A percentile compares a stretch with the other conserved stretches of the same genome.
Evolutionary conservation across 1,140 invertebrate species (phyloP).

Genomic region (Thaumetopoea pityocampa): DNA sequence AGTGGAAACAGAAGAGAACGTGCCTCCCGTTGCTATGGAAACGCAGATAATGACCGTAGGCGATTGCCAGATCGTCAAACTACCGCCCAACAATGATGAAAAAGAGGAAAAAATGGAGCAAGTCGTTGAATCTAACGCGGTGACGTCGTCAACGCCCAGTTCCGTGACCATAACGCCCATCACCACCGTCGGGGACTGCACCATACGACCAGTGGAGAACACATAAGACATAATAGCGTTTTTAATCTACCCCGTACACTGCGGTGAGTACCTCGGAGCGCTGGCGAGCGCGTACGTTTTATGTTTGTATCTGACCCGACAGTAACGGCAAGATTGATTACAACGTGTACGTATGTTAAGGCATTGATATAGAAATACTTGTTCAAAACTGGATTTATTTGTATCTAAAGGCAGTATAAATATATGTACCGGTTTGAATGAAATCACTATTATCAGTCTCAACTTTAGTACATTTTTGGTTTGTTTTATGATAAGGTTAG

Average conservation of each 20-base stretch:
- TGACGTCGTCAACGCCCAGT: constrained; percentile 33
- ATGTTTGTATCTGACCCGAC: no score
- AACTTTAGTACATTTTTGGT: no score
- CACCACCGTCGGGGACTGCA: constrained; percentile 68
- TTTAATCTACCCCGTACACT: constrained; percentile 35
- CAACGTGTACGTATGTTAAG: no score
- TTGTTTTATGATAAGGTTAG: no score
- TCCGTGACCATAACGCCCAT: constrained; percentile 64
- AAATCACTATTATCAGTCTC: no score
- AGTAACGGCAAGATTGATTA: no score
- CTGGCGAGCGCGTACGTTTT: no score
- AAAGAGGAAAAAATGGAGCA: constrained; percentile 39
- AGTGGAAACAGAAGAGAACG: constrained; percentile 49
- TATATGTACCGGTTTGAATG: no score
- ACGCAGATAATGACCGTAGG: constrained; percentile 67
- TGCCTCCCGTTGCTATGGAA: constrained; percentile 43
- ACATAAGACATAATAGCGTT: constrained; percentile 38
- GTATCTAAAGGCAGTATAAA: no score
- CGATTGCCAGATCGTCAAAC: constrained; percentile 70
- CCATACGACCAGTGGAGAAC: constrained; percentile 64
- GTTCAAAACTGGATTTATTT: no score
- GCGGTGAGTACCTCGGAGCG: constrained; percentile 7
- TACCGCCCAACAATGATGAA: constrained; percentile 46
- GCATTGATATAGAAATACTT: no score
- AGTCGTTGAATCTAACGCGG: constrained; percentile 11